Conservation (phyloP, 2,797 vertebrate genomes). For the Glossophaga mutica region DNA sequence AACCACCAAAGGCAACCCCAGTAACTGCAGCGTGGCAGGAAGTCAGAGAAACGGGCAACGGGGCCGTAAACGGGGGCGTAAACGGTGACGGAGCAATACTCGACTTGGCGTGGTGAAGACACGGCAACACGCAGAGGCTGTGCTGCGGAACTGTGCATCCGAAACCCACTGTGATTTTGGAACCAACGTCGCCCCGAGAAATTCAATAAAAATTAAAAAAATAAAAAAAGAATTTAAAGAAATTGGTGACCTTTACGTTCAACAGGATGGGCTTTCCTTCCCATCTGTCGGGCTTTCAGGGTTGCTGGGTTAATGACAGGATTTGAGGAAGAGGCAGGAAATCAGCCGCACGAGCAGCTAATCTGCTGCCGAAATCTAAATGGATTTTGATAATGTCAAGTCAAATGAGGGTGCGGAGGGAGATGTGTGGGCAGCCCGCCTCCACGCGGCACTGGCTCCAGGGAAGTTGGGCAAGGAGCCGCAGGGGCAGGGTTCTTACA, state of each 20-base stretch:
- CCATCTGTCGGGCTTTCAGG: conserved; percentile 46
- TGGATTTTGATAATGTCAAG: neutral
- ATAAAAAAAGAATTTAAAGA: conserved; percentile 44
- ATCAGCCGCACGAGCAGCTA: neutral
- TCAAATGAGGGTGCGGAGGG: neutral
- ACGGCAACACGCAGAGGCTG: neutral
- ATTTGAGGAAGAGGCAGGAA: conserved; percentile 45
- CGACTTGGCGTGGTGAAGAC: neutral
- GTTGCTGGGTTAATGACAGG: conserved; percentile 69
- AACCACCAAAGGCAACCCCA: neutral
- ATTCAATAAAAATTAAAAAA: neutral
- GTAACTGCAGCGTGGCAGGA: neutral
- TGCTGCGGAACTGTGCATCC: neutral
- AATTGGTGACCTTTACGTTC: conserved; percentile 55
- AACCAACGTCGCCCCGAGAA: neutral
- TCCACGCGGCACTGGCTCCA: neutral
- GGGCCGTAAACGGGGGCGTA: neutral
- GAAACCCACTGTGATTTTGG: neutral
- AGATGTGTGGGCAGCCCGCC: neutral
- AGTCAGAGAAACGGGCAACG: neutral
- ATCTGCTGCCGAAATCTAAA: conserved; percentile 53
- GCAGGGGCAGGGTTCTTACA: neutral
- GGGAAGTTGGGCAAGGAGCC: neutral
- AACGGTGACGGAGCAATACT: neutral
- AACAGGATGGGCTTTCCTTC: conserved; percentile 57